Conservation (phyloP, 2,888 invertebrate genomes). For the Caenorhabditis sp. region DNA sequence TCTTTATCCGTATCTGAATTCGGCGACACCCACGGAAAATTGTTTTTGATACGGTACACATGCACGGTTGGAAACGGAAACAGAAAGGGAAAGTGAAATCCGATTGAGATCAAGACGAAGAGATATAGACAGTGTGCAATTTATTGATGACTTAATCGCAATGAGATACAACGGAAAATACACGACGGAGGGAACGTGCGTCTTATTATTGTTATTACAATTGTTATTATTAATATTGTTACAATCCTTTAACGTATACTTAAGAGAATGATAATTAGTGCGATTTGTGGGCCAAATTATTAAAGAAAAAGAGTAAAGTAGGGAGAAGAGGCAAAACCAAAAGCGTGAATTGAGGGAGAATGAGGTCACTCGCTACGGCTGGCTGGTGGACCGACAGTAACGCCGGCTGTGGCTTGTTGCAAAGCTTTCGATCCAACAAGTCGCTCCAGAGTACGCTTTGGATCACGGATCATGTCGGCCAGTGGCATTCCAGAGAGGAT, state of each 20-base stretch:
- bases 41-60: slow-evolving; percentile 59
- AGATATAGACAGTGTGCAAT: slow-evolving; percentile 22
- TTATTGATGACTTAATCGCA: slow-evolving; percentile 47
- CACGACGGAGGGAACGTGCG: slow-evolving; percentile 35
- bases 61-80: slow-evolving; percentile 43
- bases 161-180: slow-evolving; percentile 61
- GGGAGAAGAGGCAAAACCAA: slow-evolving; percentile 18
- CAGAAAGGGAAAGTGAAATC: slow-evolving; percentile 39
- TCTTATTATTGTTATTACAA: slow-evolving; percentile 44
- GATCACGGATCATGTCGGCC: slow-evolving; percentile 81
- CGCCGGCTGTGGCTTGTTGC: slow-evolving; percentile 61
- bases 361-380: slow-evolving; percentile 65
- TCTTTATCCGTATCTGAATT: slow-evolving; percentile 10
- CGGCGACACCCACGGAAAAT: slow-evolving; percentile 41
- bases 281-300: slow-evolving; percentile 5
- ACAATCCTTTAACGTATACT: too few species aligned
- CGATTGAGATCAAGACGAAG: slow-evolving; percentile 22
- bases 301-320: slow-evolving; percentile 25
- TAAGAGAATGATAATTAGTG: slow-evolving; percentile 47
- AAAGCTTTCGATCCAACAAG: slow-evolving; percentile 72
- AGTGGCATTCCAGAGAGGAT: slow-evolving; percentile 74
- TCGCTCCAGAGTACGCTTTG: slow-evolving; percentile 80
- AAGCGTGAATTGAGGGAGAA: slow-evolving; percentile 40
- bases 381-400: slow-evolving; percentile 65
- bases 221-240: slow-evolving; percentile 41